Base-by-base conservation (phyloP, 2,797 vertebrate genomes). In the Phylloscopus collybita region DNA sequence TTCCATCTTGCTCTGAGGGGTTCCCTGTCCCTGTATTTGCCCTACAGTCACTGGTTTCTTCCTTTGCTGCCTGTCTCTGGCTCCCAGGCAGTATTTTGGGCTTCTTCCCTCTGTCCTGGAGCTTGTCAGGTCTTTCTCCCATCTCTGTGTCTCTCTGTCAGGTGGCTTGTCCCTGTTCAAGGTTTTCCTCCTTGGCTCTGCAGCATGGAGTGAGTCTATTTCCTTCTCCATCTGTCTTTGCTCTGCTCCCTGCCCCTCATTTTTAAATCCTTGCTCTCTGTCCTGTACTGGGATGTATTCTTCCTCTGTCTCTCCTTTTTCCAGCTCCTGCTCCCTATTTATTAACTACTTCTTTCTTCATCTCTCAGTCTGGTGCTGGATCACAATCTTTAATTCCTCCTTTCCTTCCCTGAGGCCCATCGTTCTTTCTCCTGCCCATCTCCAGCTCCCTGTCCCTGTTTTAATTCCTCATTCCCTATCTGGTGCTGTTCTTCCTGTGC, bases 81-180 rank as follows among this genome's bases (percentile, higher is more conserved):
- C 30, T 42, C 57, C 34, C 65, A 42, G 34, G 4, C 40, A 49
- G 20, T 10, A 7, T 36, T 79, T 86, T 49, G 36, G 42, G 40
- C 22, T 47, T 54, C 14, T 13, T 30, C 26, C 25, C 40, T 62
- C 34, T 64, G 30, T 34, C 8, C 13, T 36, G 34, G 14, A 61
- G 21, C 34, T 45, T 18, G 34, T 30, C 1, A 40, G 1, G 29
- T 34, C 40, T 78, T 78, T 61, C 30, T 86, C 20, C 21, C 11
- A 12, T 34, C 29, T 40, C 21, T 3, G 3, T 22, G 9, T 49
- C 29, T 34, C 47, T 45, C 56, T 54, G 49, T 34, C 32, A 0
- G 0, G 38, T 0, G 0, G 11, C 5, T 21, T 18, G 30, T 62
- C 42, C 65, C 11, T 78, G 30, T 70, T 62, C 30, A 56, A 32